Percentiles rank a stretch among this genome's conserved stretches.
Conservation (phyloP, 92 coral and sea anemone species). For the Parazoanthus atlanticus region DNA sequence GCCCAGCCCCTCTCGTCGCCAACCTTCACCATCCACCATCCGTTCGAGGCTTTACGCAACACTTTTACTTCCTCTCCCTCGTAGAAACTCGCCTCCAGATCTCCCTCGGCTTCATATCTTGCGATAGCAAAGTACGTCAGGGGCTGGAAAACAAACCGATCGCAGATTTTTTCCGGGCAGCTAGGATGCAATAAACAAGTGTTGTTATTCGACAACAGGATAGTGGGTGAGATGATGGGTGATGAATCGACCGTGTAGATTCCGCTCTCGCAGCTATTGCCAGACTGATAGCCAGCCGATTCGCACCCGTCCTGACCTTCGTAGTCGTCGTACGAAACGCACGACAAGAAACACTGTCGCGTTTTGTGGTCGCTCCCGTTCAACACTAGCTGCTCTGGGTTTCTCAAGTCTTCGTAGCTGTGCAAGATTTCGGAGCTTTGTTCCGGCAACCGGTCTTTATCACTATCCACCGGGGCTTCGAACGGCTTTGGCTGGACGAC, state of each 20-base stretch:
- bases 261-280: background rate
- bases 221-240: background rate
- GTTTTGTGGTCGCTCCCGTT: background rate
- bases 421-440: background rate
- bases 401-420: background rate
- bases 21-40: slow-evolving; percentile 76
- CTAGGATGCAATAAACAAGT: slow-evolving; percentile 34
- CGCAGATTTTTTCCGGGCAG: slow-evolving; percentile 4
- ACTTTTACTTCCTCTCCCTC: slow-evolving; percentile 66
- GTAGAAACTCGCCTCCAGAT: slow-evolving; percentile 57
- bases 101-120: slow-evolving; percentile 57
- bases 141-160: slow-evolving; percentile 8
- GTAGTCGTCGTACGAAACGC: background rate
- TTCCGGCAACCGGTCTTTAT: background rate
- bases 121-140: slow-evolving; percentile 52
- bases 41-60: slow-evolving; percentile 56
- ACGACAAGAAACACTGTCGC: background rate
- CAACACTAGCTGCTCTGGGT: background rate
- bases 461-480: background rate
- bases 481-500: background rate
- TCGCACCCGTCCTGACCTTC: background rate
- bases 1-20: slow-evolving; percentile 75
- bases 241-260: background rate
- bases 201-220: slow-evolving; percentile 6
- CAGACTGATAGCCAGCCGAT: background rate